A percentile compares a stretch with the other conserved stretches of the same genome.
Evolutionary conservation across 2,888 invertebrate genomes (phyloP).

Genomic region (Lacanobia oleracea): DNA sequence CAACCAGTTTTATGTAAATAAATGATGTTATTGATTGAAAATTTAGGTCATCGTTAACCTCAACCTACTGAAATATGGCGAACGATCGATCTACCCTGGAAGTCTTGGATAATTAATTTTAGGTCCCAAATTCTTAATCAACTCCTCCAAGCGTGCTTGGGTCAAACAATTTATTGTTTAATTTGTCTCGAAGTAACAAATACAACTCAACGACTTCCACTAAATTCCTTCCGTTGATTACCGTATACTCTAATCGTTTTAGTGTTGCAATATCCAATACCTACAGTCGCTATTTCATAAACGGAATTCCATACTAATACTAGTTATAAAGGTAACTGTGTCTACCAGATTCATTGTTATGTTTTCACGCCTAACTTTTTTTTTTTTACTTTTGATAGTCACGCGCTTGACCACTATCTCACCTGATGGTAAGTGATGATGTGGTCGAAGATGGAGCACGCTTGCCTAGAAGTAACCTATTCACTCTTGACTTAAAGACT

Average conservation of each 20-base stretch:
- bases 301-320: background rate
- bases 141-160: constrained; percentile 36
- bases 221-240: constrained; percentile 22
- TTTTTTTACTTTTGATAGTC: no score
- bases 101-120: constrained; percentile 39
- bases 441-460: no score
- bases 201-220: constrained; percentile 8
- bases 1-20: no score
- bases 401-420: no score
- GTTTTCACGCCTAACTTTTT: no score
- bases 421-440: no score
- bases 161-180: constrained; percentile 43
- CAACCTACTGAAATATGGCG: constrained; percentile 3
- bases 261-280: background rate
- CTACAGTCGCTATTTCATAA: background rate
- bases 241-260: constrained; percentile 3
- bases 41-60: background rate
- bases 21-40: no score
- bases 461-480: no score
- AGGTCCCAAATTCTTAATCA: constrained; percentile 49
- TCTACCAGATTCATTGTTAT: no score
- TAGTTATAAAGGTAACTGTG: no score
- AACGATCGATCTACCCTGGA: constrained; percentile 18
- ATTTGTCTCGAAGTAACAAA: constrained; percentile 18
- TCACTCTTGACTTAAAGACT: no score